Base-by-base conservation (phyloP, 2,113 vertebrate species). In the Podarcis cretensis region DNA sequence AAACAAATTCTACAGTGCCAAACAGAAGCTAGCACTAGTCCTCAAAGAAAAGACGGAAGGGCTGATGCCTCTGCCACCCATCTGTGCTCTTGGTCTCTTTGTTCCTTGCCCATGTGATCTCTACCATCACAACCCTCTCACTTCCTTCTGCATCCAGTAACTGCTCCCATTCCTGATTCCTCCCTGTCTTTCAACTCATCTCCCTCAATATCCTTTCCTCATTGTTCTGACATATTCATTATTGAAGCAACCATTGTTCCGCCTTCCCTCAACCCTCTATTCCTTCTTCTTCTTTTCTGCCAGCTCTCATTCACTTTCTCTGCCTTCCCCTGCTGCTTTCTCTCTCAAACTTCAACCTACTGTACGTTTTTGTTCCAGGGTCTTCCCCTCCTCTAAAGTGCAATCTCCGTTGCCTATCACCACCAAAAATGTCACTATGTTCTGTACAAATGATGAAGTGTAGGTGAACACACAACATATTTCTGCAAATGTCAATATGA, bases 391-490 rank as follows among this genome's bases (percentile, higher is more conserved):
- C 35, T 32, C 6, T 37, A 68, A 86, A 14, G 0, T 48, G 43
- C 63, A 74, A 32, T 43, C 40, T 18, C 43, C 3, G 9, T 10
- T 80, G 30, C 10, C 35, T 75, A 76, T 35, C 40, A 13, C 76
- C 48, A 13, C 27, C 75, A 4, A 18, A 86, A n/a, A 78, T 27
- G 18, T 78, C 59, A 65, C 27, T 37, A 66, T 54, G 48, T 54
- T 54, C 48, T 32, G 40, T 32, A 37, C 6, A 85, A 63, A 86
- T 68, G 40, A 85, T 21, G 21, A 32, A 78, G 3, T 0, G 14
- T 0, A 0, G 6, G 68, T 83, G 59, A 0, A 4, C 40, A 75
- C 16, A 4, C 0, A 69, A 27, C 2, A 0, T 2, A 13, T 5
- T 9, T 71, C 35, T 0, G 35, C 43, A 40, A 86, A n/a, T 1